Evolutionary conservation across 2,888 invertebrate genomes (phyloP), one percentile per base, ranked within the genome.

Genomic region (Drosophila kuntzei): DNA sequence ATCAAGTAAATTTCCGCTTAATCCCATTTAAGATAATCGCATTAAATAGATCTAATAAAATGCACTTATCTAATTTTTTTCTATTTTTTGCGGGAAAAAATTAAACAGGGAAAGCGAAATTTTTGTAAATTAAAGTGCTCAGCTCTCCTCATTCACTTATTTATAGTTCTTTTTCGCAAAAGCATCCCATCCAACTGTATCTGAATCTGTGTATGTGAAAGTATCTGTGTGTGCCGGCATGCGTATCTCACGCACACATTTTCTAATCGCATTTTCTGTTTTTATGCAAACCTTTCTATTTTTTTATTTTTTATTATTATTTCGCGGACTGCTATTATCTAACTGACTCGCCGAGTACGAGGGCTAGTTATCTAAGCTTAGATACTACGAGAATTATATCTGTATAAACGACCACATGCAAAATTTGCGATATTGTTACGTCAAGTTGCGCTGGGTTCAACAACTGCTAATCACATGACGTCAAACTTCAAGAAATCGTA

Each of bases 401-500:
- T 43, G 41, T 46, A 44, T 53, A 54, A 62, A 50, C 9, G 63
- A 51, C 18, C 34, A 43, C 46, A 51, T 67, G 85, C 55, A 66
- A 80, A 80, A 76, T 73, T 66, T 64, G 63, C 70, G 47, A 58
- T 66, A 47, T 46, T 61, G 47, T 71, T 71, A 82, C 76, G 79
- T 75, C 71, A 71, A 78, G 41, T 39, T 46, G 43, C 6, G 11
- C 64, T 57, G 83, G 73, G 87, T 83, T 83, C 83, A 87, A 84
- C 81, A 83, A 83, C 87, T 87, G 83, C 82, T 83, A 87, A 83
- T 81, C 87, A 84, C 81, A 73, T 70, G 78, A 66, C 60, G 64
- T 29, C 12, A 16, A 11, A 18, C 36, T 14, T 32, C 12, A 9
- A 39, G 4, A 51, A 60, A 58, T 62, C 70, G 49, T 39, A 68